Percentiles rank a stretch among this genome's conserved stretches.
phyloP scores from a whole-genome alignment of 2,888 invertebrate species.

The Polymixis flavicincta region DNA sequence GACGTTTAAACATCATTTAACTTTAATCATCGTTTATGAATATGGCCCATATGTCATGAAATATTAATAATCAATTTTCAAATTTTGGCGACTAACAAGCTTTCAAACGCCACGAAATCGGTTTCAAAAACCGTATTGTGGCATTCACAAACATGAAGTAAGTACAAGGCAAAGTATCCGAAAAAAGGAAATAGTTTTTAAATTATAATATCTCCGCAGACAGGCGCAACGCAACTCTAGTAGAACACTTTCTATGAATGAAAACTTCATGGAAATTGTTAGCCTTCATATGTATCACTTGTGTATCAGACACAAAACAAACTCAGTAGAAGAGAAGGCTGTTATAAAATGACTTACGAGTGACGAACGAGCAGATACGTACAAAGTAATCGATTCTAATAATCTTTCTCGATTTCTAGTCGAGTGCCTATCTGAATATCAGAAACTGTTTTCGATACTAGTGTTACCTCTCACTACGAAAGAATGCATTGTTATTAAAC shows the following conservation, averaged over 20 bases:
- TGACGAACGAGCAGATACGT: constrained; percentile 39
- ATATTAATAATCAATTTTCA: background rate
- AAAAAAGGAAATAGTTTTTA: constrained; percentile 23
- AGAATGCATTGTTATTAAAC: constrained; percentile 36
- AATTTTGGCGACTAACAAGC: constrained; percentile 8
- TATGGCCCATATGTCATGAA: too few species aligned
- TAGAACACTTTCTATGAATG: too few species aligned
- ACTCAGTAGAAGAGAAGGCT: constrained; percentile 21
- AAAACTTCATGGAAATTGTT: too few species aligned
- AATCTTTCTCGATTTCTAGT: constrained; percentile 66
- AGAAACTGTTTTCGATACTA: constrained; percentile 16
- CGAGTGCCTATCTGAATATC: constrained; percentile 50
- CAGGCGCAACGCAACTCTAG: too few species aligned
- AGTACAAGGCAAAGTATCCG: background rate
- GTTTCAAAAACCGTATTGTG: constrained; percentile 7
- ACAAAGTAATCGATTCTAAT: constrained; percentile 59
- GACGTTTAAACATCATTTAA: too few species aligned
- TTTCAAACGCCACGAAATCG: constrained; percentile 12
- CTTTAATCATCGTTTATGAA: too few species aligned
- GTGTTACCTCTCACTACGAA: constrained; percentile 13
- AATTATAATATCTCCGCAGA: background rate
- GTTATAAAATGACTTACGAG: constrained; percentile 15
- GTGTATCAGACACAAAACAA: constrained; percentile 15
- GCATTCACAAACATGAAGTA: constrained; percentile 2
- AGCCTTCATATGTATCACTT: background rate